A percentile compares a stretch with the other conserved stretches of the same genome.
phyloP scores from a whole-genome alignment of 1,140 invertebrate genomes.

The Hesperophylax magnus region DNA sequence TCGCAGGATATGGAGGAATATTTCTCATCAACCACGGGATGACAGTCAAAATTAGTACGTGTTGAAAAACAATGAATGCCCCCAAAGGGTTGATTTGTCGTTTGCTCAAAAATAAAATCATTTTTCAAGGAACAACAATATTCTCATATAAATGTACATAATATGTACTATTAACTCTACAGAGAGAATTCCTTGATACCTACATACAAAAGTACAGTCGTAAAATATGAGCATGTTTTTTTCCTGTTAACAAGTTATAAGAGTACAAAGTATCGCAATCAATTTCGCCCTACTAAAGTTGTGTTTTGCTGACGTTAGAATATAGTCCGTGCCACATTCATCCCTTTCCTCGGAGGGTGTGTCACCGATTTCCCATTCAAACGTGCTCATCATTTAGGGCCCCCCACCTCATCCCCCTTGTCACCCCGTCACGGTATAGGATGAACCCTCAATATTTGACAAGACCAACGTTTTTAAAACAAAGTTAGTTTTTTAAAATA shows the following conservation, averaged over 20 bases:
- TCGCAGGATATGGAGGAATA: too few species aligned
- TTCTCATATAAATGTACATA: too few species aligned
- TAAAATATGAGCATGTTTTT: slow-evolving; percentile 23
- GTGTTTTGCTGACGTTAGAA: slow-evolving; percentile 21
- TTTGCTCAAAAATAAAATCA: too few species aligned
- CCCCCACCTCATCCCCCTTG: background rate
- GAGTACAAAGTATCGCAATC: slow-evolving; percentile 10
- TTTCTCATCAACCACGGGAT: too few species aligned
- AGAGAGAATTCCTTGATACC: too few species aligned
- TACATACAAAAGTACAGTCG: too few species aligned
- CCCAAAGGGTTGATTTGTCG: too few species aligned
- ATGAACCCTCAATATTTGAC: slow-evolving; percentile 1
- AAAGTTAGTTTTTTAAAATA: too few species aligned
- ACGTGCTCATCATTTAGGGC: slow-evolving; percentile 53
- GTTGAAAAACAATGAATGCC: too few species aligned
- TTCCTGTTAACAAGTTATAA: slow-evolving; percentile 35
- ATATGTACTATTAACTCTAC: too few species aligned
- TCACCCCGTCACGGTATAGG: background rate
- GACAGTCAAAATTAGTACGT: too few species aligned
- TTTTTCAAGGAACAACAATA: too few species aligned
- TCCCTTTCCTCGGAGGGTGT: slow-evolving; percentile 4
- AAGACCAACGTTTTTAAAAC: background rate
- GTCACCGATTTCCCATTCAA: slow-evolving; percentile 53
- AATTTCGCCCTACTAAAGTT: slow-evolving; percentile 16
- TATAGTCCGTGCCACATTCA: background rate